Evolutionary conservation across 2,797 vertebrate species (phyloP).

Genomic region (Pogoniulus pusillus): DNA sequence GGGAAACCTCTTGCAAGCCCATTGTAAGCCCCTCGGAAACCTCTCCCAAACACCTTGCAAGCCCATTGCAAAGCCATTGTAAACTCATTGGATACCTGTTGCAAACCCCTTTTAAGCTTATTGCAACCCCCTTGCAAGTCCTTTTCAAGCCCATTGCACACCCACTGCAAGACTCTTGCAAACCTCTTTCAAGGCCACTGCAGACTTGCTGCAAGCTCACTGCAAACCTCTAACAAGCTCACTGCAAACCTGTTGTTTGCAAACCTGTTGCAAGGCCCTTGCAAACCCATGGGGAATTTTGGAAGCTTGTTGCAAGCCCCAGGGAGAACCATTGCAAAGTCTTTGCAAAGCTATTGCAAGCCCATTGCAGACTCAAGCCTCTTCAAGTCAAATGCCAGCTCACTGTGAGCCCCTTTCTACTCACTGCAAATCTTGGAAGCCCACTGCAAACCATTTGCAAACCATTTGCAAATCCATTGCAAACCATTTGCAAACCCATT

Average conservation of each 20-base stretch:
- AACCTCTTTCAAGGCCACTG: rapidly evolving
- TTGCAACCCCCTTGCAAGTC: not conserved
- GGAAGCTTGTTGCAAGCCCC: too few species aligned
- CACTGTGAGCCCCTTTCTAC: not conserved
- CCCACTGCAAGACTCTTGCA: not conserved
- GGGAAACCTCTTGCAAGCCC: not conserved
- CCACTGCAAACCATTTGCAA: not conserved
- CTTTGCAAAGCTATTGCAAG: not conserved
- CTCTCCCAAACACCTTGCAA: too few species aligned
- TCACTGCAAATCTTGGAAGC: not conserved
- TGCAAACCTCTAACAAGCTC: not conserved
- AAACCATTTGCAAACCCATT: not conserved
- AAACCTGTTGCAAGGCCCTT: too few species aligned
- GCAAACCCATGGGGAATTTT: too few species aligned
- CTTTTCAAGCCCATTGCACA: not conserved
- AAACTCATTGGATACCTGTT: too few species aligned
- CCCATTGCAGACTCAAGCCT: not conserved
- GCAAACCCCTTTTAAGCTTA: not conserved
- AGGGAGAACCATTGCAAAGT: too few species aligned
- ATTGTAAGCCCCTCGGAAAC: not conserved
- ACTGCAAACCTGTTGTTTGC: too few species aligned
- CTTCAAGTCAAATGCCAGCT: too few species aligned
- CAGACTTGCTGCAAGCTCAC: not conserved
- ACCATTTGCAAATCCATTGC: too few species aligned
- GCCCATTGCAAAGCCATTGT: too few species aligned